phyloP scores from a whole-genome alignment of 2,113 vertebrate genomes.

The Dasyurus viverrinus region DNA sequence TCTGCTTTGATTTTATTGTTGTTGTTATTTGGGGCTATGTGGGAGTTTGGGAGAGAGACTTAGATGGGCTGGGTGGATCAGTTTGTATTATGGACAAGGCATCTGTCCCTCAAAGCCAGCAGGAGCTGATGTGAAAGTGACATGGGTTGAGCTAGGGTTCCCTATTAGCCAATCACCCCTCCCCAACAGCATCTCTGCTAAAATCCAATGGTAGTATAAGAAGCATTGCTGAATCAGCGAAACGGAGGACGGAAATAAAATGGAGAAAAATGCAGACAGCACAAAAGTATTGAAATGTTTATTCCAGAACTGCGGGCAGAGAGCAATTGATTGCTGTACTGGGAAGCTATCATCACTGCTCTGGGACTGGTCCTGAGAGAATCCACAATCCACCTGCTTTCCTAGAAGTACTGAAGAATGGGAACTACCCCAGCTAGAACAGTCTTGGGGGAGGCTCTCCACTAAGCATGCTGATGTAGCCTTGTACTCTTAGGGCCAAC shows the following conservation, averaged over 20 bases:
- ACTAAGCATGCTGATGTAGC: background rate
- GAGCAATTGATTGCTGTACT: background rate
- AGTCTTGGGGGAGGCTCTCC: background rate
- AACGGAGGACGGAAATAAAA: background rate
- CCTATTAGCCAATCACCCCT: background rate
- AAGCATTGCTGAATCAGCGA: background rate
- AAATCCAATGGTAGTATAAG: background rate
- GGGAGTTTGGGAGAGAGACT: background rate
- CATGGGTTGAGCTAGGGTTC: background rate
- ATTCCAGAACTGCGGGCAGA: background rate
- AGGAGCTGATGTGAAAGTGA: background rate
- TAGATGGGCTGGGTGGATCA: background rate
- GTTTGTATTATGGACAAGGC: background rate
- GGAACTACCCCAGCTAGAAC: background rate
- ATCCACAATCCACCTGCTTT: background rate
- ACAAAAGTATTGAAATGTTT: constrained; percentile 2
- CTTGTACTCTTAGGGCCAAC: background rate
- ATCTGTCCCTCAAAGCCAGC: background rate
- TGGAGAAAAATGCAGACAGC: background rate
- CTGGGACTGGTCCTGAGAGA: background rate
- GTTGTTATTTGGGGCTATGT: background rate
- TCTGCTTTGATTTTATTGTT: background rate
- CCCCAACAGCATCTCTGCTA: background rate
- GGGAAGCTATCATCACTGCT: background rate
- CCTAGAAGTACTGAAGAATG: background rate